Base-by-base conservation (phyloP, 2,113 vertebrate species). In the Fregata magnificens region DNA sequence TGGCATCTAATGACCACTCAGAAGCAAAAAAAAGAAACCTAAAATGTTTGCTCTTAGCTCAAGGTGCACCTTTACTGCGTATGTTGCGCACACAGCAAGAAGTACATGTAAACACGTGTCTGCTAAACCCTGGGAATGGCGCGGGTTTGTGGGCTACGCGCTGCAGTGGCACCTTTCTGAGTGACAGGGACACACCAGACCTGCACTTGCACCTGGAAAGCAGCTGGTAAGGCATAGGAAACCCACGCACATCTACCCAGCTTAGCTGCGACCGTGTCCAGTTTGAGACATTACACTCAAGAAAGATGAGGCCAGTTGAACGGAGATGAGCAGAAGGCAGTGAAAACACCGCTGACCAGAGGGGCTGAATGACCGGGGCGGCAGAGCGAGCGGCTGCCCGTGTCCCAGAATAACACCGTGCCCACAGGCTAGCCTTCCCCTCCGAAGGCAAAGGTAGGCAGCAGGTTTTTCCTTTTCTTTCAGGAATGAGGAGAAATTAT, bases 301-400 rank as follows among this genome's bases (percentile, higher is more conserved):
- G 70, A 29, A 10, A 14, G 70, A 10, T 3, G 32, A 31, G n/a
- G 10, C 12, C 71, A 5, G 29, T 0, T n/a, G 9, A 13, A 31
- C 2, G 36, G 34, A 38, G 36, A 31, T 9, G 34, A 34, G 63
- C 14, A 6, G 47, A 11, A 31, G n/a, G 32, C 32, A 31, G 59
- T 2, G 22, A 31, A 29, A 45, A 24, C 45, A 10, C 0, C 0
- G 0, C 66, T 42, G 38, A 31, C 6, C 9, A 28, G 58, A 20
- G 40, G 7, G 14, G 3, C 18, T 6, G 65, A 25, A 26, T 5
- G n/a, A 18, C 11, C 0, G 1, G 31, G 10, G 44, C 1, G 3
- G 29, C 29, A 13, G 36, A 44, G 20, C 15, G 1, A 50, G n/a
- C 0, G 4, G 6, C 20, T 47, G 52, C 36, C 24, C 6, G 18